These are phyloP conservation scores for Aspidoscelis tigris DNA, from an alignment of 2,113 vertebrate genomes.

Conservation along the genomic window DNA sequence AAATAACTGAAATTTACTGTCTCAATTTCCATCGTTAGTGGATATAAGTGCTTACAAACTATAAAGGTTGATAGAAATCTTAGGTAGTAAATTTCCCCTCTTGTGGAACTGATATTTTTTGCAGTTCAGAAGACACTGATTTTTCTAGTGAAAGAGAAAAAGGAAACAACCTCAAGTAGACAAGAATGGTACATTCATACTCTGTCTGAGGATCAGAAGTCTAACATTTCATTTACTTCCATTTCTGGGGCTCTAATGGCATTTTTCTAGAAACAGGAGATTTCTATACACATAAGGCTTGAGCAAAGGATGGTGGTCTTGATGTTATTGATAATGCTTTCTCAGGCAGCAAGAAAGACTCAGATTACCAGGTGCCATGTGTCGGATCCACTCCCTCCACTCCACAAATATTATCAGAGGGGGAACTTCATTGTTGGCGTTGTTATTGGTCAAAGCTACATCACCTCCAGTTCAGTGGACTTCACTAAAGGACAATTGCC, in stretches of 20 bases:
- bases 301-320: background rate
- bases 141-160: no score
- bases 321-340: background rate
- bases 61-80: no score
- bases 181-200: no score
- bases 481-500: background rate
- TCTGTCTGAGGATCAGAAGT: no score
- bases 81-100: background rate
- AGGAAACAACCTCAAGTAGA: no score
- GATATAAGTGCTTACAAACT: no score
- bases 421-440: background rate
- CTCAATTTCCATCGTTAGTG: background rate
- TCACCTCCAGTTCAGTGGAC: background rate
- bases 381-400: background rate
- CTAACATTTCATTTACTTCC: no score
- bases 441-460: background rate
- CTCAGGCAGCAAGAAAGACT: background rate
- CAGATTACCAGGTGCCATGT: background rate
- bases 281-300: no score
- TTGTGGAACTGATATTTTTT: no score
- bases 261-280: background rate
- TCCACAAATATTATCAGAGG: background rate
- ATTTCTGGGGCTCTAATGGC: no score
- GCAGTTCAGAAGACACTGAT: background rate
- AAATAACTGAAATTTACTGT: background rate